Conservation (phyloP, 2,797 vertebrate genomes). For the Crenichthys baileyi region DNA sequence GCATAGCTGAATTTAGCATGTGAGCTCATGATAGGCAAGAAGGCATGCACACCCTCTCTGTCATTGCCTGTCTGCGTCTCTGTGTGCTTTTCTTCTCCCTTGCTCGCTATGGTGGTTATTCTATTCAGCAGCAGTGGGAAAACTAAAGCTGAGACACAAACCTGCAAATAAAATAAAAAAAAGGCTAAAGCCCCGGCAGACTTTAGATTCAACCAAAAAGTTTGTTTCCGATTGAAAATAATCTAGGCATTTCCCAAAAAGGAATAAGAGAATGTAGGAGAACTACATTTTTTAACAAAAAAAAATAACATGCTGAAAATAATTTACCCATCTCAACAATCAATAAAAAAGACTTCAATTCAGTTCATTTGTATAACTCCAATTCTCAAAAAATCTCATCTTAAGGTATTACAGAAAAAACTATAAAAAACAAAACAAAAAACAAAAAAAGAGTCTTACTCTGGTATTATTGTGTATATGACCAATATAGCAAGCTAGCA, state of each 20-base stretch:
- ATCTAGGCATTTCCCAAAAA: not conserved
- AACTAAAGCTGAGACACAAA: not conserved
- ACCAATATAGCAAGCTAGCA: too few relatives aligned
- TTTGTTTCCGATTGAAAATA: not conserved
- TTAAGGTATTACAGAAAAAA: not conserved
- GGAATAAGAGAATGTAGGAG: not conserved
- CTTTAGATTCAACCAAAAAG: not conserved
- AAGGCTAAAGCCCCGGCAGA: not conserved
- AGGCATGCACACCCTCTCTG: constrained; percentile 54
- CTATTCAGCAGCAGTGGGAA: not conserved
- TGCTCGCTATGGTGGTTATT: constrained; percentile 15
- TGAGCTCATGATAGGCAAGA: constrained; percentile 71
- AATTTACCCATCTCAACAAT: not conserved
- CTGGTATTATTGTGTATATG: too few relatives aligned
- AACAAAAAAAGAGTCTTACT: too few relatives aligned
- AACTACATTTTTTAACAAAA: not conserved
- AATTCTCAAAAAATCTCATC: not conserved
- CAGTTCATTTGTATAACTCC: not conserved
- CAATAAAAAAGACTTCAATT: not conserved
- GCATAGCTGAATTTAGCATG: constrained; percentile 77
- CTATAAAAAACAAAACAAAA: not conserved
- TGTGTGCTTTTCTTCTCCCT: not conserved
- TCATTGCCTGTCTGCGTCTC: constrained; percentile 6
- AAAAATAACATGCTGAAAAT: not conserved
- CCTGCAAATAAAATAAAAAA: not conserved